Evolutionary conservation across 2,888 invertebrate species (phyloP), one percentile per base, ranked within the genome.

Genomic region (Strigamia transsilvanica): DNA sequence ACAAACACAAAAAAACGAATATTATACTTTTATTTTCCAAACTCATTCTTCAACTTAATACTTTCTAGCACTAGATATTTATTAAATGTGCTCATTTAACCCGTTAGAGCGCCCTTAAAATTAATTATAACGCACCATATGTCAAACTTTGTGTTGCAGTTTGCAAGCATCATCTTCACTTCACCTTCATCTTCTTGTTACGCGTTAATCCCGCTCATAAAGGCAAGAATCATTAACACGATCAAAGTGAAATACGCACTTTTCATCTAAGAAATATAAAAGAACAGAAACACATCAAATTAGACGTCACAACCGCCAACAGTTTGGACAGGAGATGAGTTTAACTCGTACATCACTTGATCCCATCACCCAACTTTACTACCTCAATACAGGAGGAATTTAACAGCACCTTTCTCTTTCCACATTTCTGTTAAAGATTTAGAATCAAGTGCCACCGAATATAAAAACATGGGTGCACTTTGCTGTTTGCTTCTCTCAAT

Each of bases 401-500:
- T 51, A 61, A 61, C 23, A 61, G n/a, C n/a, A 12, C 46, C n/a
- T 12, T 23, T n/a, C 21, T 23, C 23, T 61, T 61, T 21, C 13
- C 46, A 15, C 61, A 51, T 61, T 61, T 61, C 61, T 61, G 61
- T 61, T 61, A 18, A 61, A 61, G 61, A 21, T 61, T 61, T 61
- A 61, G 61, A 61, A 61, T 61, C 61, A 61, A 61, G 61, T 61
- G 61, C 61, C 61, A 18, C n/a, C 61, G 21, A 61, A 61, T 61
- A 61, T 61, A 61, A 61, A 61, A 61, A 61, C 61, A 18, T 23
- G 18, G 21, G 46, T 23, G 61, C 61, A 61, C 61, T 61, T 61
- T 61, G 61, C 51, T 51, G 12, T 51, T 51, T 51, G 10, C 23
- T 61, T 23, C 18, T 18, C 9, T 61, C 61, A 23, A 10, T 23